phyloP scores from a whole-genome alignment of 1,140 invertebrate genomes.

The Drosophila yakuba region DNA sequence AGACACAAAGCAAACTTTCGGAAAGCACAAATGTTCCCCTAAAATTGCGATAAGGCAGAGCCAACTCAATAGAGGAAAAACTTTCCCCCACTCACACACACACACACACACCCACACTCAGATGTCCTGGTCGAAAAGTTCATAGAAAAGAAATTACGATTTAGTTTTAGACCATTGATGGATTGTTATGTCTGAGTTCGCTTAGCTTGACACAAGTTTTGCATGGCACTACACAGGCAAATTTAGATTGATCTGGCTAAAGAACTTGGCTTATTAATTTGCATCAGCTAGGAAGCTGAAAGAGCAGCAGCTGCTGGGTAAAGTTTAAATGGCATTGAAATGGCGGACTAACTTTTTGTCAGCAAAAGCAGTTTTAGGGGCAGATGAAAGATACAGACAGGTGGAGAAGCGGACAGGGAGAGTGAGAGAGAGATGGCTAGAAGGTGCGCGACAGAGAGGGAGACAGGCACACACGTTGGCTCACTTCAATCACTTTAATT shows the following conservation, averaged over 20 bases:
- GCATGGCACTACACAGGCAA: conserved; percentile 41
- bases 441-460: not conserved
- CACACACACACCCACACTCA: conserved; percentile 3
- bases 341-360: conserved; percentile 55
- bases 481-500: conserved; percentile 82
- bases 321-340: conserved; percentile 66
- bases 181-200: conserved; percentile 51
- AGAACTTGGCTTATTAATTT: conserved; percentile 78
- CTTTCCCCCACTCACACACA: conserved; percentile 14
- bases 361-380: conserved; percentile 70
- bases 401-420: not conserved
- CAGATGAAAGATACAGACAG: conserved; percentile 27
- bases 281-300: conserved; percentile 29
- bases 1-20: conserved; percentile 38
- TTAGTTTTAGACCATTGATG: conserved; percentile 47
- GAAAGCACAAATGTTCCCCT: conserved; percentile 8
- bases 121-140: conserved; percentile 17
- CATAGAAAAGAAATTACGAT: conserved; percentile 42
- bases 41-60: conserved; percentile 38
- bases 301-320: conserved; percentile 41
- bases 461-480: conserved; percentile 32
- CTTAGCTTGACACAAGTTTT: conserved; percentile 55
- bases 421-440: not conserved
- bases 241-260: conserved; percentile 76
- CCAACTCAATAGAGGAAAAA: conserved; percentile 10